Conservation (phyloP, 2,113 vertebrate species). For the Odontesthes bonariensis region DNA sequence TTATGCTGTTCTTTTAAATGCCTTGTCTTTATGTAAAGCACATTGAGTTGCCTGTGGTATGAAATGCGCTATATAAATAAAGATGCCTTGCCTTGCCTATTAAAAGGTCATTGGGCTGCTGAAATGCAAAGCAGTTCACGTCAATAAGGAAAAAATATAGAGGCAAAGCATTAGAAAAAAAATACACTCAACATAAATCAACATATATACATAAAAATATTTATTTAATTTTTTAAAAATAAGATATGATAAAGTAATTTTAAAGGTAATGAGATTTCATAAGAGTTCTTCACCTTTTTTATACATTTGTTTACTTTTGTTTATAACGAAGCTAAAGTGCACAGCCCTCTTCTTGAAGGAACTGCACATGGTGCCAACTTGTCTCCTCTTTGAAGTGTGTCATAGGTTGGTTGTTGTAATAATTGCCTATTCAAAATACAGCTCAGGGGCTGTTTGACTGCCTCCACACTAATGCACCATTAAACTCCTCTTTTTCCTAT, state of each 20-base stretch:
- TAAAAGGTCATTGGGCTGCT: background rate
- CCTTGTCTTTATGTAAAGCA: no score
- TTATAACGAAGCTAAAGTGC: background rate
- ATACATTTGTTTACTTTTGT: no score
- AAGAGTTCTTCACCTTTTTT: no score
- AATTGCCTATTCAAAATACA: conserved; percentile 57
- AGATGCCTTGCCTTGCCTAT: no score
- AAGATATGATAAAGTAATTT: no score
- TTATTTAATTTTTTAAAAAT: no score
- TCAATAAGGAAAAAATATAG: background rate
- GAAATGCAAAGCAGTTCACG: background rate
- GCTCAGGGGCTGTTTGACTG: conserved; percentile 49
- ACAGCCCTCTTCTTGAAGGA: background rate
- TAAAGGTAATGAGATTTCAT: background rate
- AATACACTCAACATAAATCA: no score
- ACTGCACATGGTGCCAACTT: conserved; percentile 12
- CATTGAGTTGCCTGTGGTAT: no score
- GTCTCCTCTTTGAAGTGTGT: conserved; percentile 47
- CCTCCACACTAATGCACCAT: conserved; percentile 66
- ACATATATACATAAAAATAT: no score
- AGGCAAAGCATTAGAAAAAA: background rate
- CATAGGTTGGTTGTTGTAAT: conserved; percentile 61
- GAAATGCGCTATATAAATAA: no score
- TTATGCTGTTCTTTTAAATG: no score
- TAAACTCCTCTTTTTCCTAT: conserved; percentile 68